Evolutionary conservation across 2,888 invertebrate species (phyloP).

Genomic region (Drosophila colorata): DNA sequence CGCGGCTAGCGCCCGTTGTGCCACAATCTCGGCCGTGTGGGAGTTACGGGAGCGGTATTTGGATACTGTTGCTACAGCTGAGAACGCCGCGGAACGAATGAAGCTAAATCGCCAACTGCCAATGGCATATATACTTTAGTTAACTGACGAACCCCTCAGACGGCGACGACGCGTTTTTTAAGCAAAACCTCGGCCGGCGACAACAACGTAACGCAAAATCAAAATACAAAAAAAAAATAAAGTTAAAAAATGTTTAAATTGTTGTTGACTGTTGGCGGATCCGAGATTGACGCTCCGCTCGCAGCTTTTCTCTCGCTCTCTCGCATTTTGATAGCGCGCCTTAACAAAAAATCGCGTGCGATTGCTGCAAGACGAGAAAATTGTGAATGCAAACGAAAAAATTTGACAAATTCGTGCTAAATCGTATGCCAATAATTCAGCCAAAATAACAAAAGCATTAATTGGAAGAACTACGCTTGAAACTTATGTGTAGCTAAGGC

Average conservation of each 20-base stretch:
- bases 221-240: not conserved
- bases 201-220: constrained; percentile 25
- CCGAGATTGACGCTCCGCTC: constrained; percentile 49
- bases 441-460: constrained; percentile 11
- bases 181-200: constrained; percentile 60
- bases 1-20: constrained; percentile 36
- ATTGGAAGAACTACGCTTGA: constrained; percentile 5
- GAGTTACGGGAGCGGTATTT: constrained; percentile 25
- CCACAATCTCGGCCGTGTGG: constrained; percentile 16
- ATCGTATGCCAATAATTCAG: constrained; percentile 6
- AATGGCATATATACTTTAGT: constrained; percentile 77
- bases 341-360: constrained; percentile 58
- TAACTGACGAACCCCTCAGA: constrained; percentile 36
- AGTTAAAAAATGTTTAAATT: constrained; percentile 75
- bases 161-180: constrained; percentile 46
- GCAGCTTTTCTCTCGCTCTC: constrained; percentile 31
- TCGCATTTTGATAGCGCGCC: constrained; percentile 31
- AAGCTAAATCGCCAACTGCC: constrained; percentile 75
- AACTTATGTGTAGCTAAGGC: constrained; percentile 1
- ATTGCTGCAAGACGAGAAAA: constrained; percentile 43
- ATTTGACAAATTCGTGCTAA: constrained; percentile 20
- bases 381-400: constrained; percentile 20
- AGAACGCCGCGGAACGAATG: constrained; percentile 80
- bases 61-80: constrained; percentile 56
- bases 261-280: constrained; percentile 60